A percentile compares a stretch with the other conserved stretches of the same genome.
Evolutionary conservation across 2,113 vertebrate species (phyloP).

Genomic region (Aegypius monachus): DNA sequence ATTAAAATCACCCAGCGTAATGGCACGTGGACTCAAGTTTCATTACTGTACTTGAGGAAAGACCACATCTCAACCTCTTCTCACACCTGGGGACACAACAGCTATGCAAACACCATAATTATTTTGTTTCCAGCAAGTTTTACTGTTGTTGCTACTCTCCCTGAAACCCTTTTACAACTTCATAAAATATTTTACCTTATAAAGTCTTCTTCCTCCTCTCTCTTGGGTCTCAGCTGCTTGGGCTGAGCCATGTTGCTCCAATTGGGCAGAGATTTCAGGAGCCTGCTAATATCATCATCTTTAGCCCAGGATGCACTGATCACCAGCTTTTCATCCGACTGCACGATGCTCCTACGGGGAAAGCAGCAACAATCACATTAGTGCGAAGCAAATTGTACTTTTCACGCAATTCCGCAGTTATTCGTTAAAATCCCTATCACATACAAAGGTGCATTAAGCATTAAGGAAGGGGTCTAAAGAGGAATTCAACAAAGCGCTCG

Average conservation of each 20-base stretch:
- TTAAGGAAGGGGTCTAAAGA: background rate
- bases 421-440: fast-evolving
- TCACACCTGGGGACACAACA: background rate
- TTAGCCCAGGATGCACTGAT: constrained; percentile 98
- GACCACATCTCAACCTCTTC: background rate
- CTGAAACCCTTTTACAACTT: background rate
- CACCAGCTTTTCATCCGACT: constrained; percentile 93
- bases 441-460: background rate
- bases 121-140: background rate
- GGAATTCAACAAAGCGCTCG: background rate
- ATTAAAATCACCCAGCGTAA: background rate
- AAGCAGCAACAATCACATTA: background rate
- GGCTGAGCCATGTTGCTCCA: constrained; percentile 96
- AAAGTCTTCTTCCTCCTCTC: constrained; percentile 96
- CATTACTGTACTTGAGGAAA: background rate
- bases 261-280: constrained; percentile 94
- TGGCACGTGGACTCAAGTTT: background rate
- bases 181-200: constrained; percentile 73
- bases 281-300: constrained; percentile 95
- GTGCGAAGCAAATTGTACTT: background rate
- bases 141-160: background rate
- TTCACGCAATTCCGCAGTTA: fast-evolving
- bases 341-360: constrained; percentile 81
- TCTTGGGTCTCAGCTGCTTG: constrained; percentile 89
- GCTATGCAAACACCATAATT: fast-evolving